Conservation (phyloP, 2,888 invertebrate genomes). For the Ichneumoninae sp. region DNA sequence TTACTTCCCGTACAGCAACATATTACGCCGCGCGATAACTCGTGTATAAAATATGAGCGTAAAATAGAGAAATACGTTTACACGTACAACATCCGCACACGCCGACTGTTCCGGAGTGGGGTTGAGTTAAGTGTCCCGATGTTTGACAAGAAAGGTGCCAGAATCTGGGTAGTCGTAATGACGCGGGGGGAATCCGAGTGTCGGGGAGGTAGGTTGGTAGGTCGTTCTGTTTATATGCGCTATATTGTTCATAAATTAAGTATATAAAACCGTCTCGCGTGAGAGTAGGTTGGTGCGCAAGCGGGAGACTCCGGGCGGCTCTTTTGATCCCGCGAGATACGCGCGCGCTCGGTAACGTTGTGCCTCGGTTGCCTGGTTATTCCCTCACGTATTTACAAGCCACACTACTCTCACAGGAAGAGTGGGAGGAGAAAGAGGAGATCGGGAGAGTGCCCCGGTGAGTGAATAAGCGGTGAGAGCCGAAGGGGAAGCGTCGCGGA, state of each 20-base stretch:
- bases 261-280: slow-evolving; percentile 79
- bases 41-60: slow-evolving; percentile 20
- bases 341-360: slow-evolving; percentile 71
- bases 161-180: slow-evolving; percentile 73
- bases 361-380: slow-evolving; percentile 34
- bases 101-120: neutral
- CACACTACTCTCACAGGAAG: neutral
- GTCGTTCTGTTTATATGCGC: slow-evolving; percentile 63
- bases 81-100: neutral
- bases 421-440: slow-evolving; percentile 13
- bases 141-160: slow-evolving; percentile 76
- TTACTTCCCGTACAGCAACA: slow-evolving; percentile 32
- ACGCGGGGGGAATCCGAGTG: slow-evolving; percentile 33
- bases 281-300: slow-evolving; percentile 26
- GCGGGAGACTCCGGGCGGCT: slow-evolving; percentile 71
- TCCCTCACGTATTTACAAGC: slow-evolving; percentile 62
- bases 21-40: slow-evolving; percentile 39
- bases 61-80: slow-evolving; percentile 4
- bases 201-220: slow-evolving; percentile 67
- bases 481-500: neutral
- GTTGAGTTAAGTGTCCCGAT: slow-evolving; percentile 54
- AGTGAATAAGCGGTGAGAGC: slow-evolving; percentile 33
- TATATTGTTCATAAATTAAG: slow-evolving; percentile 82
- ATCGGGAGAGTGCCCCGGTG: slow-evolving; percentile 38
- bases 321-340: slow-evolving; percentile 80